A percentile compares a stretch with the other conserved stretches of the same genome.
Conservation (phyloP, 2,797 vertebrate species). For the Scolopax rusticola region DNA sequence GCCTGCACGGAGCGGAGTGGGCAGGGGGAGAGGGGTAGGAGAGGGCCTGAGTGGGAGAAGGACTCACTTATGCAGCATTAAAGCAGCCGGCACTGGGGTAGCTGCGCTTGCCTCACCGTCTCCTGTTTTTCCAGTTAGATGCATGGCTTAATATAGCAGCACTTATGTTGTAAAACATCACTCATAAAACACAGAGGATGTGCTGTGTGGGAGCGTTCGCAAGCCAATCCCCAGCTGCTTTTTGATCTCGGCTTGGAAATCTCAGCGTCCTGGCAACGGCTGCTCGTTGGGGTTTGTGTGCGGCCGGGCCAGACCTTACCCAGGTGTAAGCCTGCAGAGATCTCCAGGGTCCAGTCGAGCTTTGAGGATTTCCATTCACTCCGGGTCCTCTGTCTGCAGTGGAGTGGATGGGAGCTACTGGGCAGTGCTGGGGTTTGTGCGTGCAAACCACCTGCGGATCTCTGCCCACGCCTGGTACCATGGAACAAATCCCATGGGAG, state of each 20-base stretch:
- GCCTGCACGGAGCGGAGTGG: rapidly evolving
- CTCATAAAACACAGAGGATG: constrained; percentile 63
- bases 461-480: neutral
- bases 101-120: neutral
- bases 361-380: neutral
- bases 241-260: constrained; percentile 62
- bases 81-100: neutral
- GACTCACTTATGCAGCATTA: neutral
- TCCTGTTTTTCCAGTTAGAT: constrained; percentile 67
- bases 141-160: constrained; percentile 63
- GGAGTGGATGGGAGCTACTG: neutral
- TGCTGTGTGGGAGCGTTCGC: constrained; percentile 45
- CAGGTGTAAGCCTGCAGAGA: neutral
- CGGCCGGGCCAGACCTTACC: neutral
- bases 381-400: neutral
- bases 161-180: constrained; percentile 50
- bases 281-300: neutral
- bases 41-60: neutral
- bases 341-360: neutral
- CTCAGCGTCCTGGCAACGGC: constrained; percentile 35
- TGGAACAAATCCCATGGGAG: neutral
- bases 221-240: constrained; percentile 57
- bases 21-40: neutral
- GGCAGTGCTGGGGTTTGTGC: rapidly evolving
- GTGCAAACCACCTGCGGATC: neutral